Evolutionary conservation across 2,888 invertebrate species (phyloP), one percentile per base, ranked within the genome.

Genomic region (Lobophora halterata): DNA sequence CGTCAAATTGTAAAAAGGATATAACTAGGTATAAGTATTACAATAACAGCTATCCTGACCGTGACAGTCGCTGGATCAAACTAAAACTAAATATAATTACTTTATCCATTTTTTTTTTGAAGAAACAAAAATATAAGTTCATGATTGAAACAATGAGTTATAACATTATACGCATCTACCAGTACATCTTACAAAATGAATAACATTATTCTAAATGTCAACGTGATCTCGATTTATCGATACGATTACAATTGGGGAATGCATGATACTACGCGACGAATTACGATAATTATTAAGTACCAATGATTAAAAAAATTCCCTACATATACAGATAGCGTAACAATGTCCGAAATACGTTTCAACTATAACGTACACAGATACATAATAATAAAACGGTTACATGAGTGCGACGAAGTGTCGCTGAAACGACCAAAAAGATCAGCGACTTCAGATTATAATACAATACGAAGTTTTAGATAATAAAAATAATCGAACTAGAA

Each of bases 241-340:
- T 77, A 79, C 68, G 82, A 81, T 81, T 85, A 83, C 67, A 81
- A 79, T 82, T 83, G 79, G 79, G 83, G 83, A 86, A 86, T 85
- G 85, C 80, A 80, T 76, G 79, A 83, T 75, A 76, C 83, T 85
- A 83, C 78, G 75, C 66, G 78, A 79, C 70, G 61, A 76, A 78
- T 79, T 81, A 83, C 75, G 74, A 64, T 77, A 74, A 77, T 75
- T 69, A 79, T 85, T 86, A 86, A 86, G 86, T 86, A 85, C 86
- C 74, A 71, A 82, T 76, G 76, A 79, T 68, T 66, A 73, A 79
- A 77, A 74, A 71, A 73, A 74, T 63, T 68, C 66, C 69, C 76
- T 80, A 82, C 77, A 72, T 70, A 72, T 70, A 79, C 74, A 77
- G 65, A 76, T 65, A 75, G 74, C 71, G 70, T 66, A 70, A 61